phyloP scores from a whole-genome alignment of 2,113 vertebrate species.

The Nothobranchius kuhntae region DNA sequence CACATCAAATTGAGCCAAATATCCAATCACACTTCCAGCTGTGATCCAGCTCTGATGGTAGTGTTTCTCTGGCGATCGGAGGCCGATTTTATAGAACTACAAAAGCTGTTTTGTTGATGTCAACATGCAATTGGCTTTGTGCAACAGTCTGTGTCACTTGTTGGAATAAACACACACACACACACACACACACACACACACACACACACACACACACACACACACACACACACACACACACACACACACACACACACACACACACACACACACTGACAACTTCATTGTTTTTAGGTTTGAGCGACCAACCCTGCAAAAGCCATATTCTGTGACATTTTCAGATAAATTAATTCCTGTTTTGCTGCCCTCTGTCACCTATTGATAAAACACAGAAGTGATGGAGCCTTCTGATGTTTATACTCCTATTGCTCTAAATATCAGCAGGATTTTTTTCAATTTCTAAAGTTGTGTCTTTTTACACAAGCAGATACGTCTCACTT shows the following conservation, averaged over 20 bases:
- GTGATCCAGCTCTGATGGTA: neutral
- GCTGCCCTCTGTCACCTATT: conserved; percentile 25
- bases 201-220: neutral
- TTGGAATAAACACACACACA: conserved; percentile 4
- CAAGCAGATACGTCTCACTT: neutral
- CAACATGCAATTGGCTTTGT: conserved; percentile 52
- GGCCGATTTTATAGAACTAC: conserved; percentile 18
- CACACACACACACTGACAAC: neutral
- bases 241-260: conserved; percentile 8
- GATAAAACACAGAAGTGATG: conserved; percentile 24
- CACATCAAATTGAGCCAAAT: no score
- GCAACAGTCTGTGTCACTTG: conserved; percentile 37
- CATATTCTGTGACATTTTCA: conserved; percentile 54
- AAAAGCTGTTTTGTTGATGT: conserved; percentile 47
- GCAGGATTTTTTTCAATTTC: neutral
- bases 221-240: conserved; percentile 1
- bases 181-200: neutral
- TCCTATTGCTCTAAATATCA: conserved; percentile 20
- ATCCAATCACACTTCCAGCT: neutral
- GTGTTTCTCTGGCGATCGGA: conserved; percentile 13
- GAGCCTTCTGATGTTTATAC: conserved; percentile 21
- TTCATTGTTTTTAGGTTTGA: conserved; percentile 34
- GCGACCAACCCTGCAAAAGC: conserved; percentile 29
- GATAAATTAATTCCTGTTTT: conserved; percentile 38
- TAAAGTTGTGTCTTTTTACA: neutral